Evolutionary conservation across 2,888 invertebrate species (phyloP).

Genomic region (Sipunculus nudus): DNA sequence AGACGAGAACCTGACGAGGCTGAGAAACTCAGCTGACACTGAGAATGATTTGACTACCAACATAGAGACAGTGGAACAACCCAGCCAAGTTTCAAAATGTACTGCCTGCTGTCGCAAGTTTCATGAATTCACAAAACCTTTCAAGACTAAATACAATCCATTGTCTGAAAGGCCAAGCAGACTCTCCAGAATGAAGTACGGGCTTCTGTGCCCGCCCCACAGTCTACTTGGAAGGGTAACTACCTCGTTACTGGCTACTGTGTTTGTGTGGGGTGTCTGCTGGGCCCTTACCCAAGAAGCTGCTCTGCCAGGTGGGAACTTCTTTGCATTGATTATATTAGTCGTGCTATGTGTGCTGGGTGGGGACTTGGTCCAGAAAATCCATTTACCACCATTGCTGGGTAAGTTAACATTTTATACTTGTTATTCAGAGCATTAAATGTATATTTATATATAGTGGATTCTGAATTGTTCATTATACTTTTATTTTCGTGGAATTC

Average conservation of each 20-base stretch:
- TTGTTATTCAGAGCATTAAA: not conserved
- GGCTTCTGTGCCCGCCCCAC: not conserved
- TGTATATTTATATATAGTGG: too few relatives aligned
- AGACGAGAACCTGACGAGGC: too few relatives aligned
- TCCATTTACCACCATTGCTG: slow-evolving; percentile 41
- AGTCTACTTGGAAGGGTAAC: not conserved
- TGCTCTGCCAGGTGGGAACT: slow-evolving; percentile 43
- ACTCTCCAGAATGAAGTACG: not conserved
- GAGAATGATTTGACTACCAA: too few relatives aligned
- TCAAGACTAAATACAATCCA: not conserved
- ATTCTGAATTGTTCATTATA: too few relatives aligned
- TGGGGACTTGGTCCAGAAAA: slow-evolving; percentile 27
- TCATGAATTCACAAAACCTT: not conserved
- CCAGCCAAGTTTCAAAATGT: too few relatives aligned
- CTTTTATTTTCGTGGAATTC: too few relatives aligned
- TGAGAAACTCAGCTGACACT: too few relatives aligned
- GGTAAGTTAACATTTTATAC: slow-evolving; percentile 30
- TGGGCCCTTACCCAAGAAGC: slow-evolving; percentile 75
- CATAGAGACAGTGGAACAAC: too few relatives aligned
- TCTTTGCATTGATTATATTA: slow-evolving; percentile 43
- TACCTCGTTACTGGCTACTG: too few relatives aligned
- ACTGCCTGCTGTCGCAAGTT: too few relatives aligned
- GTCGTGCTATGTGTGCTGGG: slow-evolving; percentile 31
- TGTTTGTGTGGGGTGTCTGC: slow-evolving; percentile 80
- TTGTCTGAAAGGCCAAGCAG: not conserved